phyloP scores from a whole-genome alignment of 2,113 vertebrate genomes.

The Malurus melanocephalus region DNA sequence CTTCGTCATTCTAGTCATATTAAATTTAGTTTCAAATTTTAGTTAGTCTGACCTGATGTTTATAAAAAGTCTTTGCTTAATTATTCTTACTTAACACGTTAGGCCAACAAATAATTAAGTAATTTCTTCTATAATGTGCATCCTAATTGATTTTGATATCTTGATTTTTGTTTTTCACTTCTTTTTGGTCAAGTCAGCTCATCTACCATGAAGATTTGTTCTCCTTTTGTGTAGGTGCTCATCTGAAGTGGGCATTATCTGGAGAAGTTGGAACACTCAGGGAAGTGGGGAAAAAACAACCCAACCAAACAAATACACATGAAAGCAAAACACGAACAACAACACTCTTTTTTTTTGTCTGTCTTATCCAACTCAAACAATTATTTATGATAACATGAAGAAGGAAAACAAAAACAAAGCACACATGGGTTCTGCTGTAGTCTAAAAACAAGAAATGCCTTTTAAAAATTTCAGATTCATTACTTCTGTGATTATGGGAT shows the following conservation, averaged over 20 bases:
- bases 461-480: not conserved
- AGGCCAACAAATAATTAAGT: not conserved
- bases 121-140: rapidly evolving
- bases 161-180: not conserved
- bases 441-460: not conserved
- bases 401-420: not conserved
- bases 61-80: not conserved
- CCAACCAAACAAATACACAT: not conserved
- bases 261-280: not conserved
- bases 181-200: not conserved
- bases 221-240: not conserved
- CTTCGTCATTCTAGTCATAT: not conserved
- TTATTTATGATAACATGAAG: not conserved
- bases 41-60: not conserved
- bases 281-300: rapidly evolving
- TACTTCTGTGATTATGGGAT: not conserved
- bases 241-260: not conserved
- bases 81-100: not conserved
- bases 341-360: rapidly evolving
- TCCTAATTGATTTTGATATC: not conserved
- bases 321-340: not conserved
- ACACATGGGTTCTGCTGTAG: not conserved
- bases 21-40: not conserved
- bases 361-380: not conserved
- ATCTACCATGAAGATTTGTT: not conserved